Base-by-base conservation (phyloP, 2,888 invertebrate species). In the Lasioglossum villosulum region DNA sequence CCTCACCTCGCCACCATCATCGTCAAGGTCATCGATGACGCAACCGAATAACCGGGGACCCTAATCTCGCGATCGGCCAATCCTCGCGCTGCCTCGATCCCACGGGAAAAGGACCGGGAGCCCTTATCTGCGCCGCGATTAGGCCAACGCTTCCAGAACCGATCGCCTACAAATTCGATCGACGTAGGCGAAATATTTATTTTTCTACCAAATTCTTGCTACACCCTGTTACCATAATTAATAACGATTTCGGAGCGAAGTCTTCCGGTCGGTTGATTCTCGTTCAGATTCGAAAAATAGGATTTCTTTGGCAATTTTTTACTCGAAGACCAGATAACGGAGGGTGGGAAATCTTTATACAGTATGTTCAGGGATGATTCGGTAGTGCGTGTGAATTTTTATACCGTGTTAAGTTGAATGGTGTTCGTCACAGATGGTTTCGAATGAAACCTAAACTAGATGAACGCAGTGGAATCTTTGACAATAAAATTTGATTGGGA, bases 1-100 rank as follows among this genome's bases (percentile, higher is more conserved):
- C 52, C 27, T 5, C 59, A 14, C 59, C 59, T 27, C 5, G 27
- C 59, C 59, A 2, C 14, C 59, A 23, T 56, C 70, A 68, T 74
- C 79, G 89, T 87, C 92, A 92, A 92, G 92, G 91, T 86, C 86
- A 78, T 68, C 79, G 86, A 56, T 86, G 86, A 86, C 86, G 86
- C 75, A 86, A 86, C 63, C 77, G 4, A 52, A 73, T 19, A 30
- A 23, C 37, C 27, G 66, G 52, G 42, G 66, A 78, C 84, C 56
- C 39, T 75, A 42, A 52, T 63, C 80, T 27, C 37, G 48, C 76
- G 84, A 87, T 86, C 82, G 82, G 48, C 90, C 86, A 88, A 89
- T 89, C 86, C 83, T 34, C 75, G 83, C 74, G 79, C 63, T 74
- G 78, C 23, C 30, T 0, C 34, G 59, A 27, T 39, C 42, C 56